A percentile compares a stretch with the other conserved stretches of the same genome.
phyloP scores from a whole-genome alignment of 2,113 vertebrate genomes.

The Embiotoca jacksoni region DNA sequence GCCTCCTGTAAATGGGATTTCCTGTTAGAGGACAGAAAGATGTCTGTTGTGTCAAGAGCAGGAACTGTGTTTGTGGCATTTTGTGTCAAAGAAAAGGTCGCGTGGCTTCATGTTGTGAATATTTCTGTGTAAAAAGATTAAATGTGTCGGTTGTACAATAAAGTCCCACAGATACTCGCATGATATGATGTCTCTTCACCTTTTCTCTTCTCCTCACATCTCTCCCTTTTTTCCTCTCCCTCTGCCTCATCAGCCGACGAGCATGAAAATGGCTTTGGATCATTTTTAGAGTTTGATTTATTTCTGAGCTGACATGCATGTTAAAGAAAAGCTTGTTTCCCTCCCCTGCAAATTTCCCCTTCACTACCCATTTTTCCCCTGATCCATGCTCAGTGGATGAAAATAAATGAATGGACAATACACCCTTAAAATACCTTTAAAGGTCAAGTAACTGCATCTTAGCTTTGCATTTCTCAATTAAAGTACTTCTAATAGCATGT shows the following conservation, averaged over 20 bases:
- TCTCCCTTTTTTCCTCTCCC: background rate
- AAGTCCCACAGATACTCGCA: conserved; percentile 41
- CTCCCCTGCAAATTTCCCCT: background rate
- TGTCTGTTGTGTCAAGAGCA: no score
- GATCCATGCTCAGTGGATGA: background rate
- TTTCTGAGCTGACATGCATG: conserved; percentile 42
- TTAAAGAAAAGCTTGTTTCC: background rate
- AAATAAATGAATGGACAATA: conserved; percentile 11
- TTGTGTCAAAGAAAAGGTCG: no score
- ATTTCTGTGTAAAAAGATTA: conserved; percentile 18
- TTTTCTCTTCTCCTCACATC: conserved; percentile 27
- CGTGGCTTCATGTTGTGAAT: conserved; percentile 12
- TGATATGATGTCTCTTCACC: conserved; percentile 52
- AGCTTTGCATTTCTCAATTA: no score
- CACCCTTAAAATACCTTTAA: conserved; percentile 6
- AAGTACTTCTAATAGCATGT: no score
- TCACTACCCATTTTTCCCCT: background rate
- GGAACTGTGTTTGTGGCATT: no score
- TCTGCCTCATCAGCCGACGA: conserved; percentile 30
- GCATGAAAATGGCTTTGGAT: conserved; percentile 47
- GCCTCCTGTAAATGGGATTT: no score
- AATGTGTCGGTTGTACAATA: conserved; percentile 38
- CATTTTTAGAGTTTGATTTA: background rate
- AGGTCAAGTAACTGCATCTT: no score
- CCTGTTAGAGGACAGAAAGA: no score